A percentile compares a stretch with the other conserved stretches of the same genome.
These are phyloP conservation scores for Bufo bufo DNA, from an alignment of 2,113 vertebrate species.

Conservation along the genomic window DNA sequence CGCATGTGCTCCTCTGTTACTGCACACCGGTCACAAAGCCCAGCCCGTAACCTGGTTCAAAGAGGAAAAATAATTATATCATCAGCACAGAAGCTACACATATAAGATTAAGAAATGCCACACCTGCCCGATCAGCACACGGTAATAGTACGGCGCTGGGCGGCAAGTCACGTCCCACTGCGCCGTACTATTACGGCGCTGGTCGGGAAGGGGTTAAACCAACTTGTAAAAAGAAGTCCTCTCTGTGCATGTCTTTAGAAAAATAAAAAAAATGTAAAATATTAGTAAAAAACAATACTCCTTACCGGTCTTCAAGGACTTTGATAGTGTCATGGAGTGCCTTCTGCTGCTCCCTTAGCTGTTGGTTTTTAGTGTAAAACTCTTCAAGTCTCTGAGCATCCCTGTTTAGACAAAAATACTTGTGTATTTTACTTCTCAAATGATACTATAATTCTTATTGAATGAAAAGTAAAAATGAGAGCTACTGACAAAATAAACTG, in stretches of 20 bases:
- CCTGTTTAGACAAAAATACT: conserved; percentile 67
- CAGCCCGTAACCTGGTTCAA: conserved; percentile 78
- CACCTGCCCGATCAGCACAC: too few species aligned
- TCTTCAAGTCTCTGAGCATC: conserved; percentile 93
- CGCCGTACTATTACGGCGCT: too few species aligned
- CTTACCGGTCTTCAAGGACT: conserved; percentile 88
- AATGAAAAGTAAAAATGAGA: neutral
- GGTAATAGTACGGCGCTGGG: too few species aligned
- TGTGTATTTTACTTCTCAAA: neutral
- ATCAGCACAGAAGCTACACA: neutral
- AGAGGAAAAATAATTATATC: neutral
- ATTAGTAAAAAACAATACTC: neutral
- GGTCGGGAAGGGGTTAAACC: neutral
- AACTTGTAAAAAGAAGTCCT: neutral
- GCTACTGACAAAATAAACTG: neutral
- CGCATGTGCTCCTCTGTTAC: conserved; percentile 85
- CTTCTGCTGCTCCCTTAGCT: conserved; percentile 90
- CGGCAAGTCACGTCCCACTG: too few species aligned
- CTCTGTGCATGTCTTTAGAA: neutral
- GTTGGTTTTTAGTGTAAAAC: conserved; percentile 90
- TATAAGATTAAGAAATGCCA: neutral
- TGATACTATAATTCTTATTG: neutral
- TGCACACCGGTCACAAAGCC: conserved; percentile 85
- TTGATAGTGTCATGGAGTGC: conserved; percentile 84
- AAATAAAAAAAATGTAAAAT: neutral